phyloP scores from a whole-genome alignment of 2,113 vertebrate genomes.

The Calyptomena viridis region DNA sequence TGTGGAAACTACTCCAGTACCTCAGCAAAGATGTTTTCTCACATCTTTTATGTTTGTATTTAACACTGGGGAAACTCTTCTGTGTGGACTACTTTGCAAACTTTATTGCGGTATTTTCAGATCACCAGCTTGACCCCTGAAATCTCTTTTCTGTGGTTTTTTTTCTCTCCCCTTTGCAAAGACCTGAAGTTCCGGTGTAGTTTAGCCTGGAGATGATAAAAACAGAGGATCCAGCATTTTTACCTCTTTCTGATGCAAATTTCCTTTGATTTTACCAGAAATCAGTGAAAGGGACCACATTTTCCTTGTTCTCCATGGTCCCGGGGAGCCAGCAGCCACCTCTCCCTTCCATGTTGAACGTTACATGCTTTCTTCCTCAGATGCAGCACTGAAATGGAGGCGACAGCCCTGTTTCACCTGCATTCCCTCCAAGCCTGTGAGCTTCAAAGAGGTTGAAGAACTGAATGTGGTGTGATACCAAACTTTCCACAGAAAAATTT shows the following conservation, averaged over 20 bases:
- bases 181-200: background rate
- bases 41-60: constrained; percentile 48
- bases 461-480: background rate
- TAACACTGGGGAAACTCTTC: constrained; percentile 51
- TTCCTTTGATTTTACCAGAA: background rate
- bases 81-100: constrained; percentile 11
- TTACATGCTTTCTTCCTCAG: background rate
- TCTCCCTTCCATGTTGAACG: background rate
- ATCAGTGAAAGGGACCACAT: background rate
- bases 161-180: constrained; percentile 25
- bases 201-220: constrained; percentile 1
- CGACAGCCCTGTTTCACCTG: constrained; percentile 16
- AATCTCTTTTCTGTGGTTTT: constrained; percentile 1
- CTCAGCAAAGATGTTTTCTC: constrained; percentile 53
- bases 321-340: constrained; percentile 3
- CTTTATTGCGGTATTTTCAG: constrained; percentile 20
- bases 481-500: background rate
- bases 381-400: constrained; percentile 4
- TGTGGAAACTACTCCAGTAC: constrained; percentile 48
- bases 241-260: background rate
- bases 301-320: background rate
- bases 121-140: constrained; percentile 33
- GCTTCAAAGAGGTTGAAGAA: constrained; percentile 17
- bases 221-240: background rate
- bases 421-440: background rate